Base-by-base conservation (phyloP, 2,888 invertebrate species). In the Epinotia brunnichana region DNA sequence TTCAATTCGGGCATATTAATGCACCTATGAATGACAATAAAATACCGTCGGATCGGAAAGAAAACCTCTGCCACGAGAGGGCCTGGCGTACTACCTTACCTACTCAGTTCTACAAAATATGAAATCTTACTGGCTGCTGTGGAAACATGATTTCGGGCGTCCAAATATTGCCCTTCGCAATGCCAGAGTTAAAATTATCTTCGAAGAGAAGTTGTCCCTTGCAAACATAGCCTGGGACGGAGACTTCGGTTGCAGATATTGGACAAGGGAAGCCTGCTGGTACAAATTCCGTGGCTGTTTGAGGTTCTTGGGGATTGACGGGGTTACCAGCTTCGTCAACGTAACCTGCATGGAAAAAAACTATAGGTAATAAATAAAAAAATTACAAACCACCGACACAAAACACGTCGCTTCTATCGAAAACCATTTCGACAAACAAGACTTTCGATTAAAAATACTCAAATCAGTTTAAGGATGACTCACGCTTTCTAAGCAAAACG, bases 201-300 rank as follows among this genome's bases (percentile, higher is more conserved):
- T 94, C 90, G 74, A 96, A 96, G 41, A 97, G 87, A 44, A 95
- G 82, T 76, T 94, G 93, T 0, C 94, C 95, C 24, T 90, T 87
- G 79, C 95, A 95, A 51, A 93, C 82, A 24, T 87, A 87, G 0
- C 88, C 89, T 17, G 89, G 86, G 0, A 84, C 83, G 0, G 88
- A 87, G 0, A 88, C 86, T 71, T 84, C 84, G 13, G 88, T 87
- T n/a, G 77, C 76, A 0, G 92, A 91, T 39, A 89, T 74, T 73
- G 89, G 81, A 76, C 91, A 89, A 0, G 91, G 90, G 56, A 87
- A 81, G 15, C 78, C 83, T 17, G 83, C 79, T 0, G 75, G 73
- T 69, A 3, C 82, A 77, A 2, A 29, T 54, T 29, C 72, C 39
- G 66, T 80, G 77, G 11, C 51, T n/a, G 69, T 54, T 54, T 60